These are phyloP conservation scores for Gallinago nigripennis DNA, from an alignment of 2,797 vertebrate genomes.

Conservation along the genomic window DNA sequence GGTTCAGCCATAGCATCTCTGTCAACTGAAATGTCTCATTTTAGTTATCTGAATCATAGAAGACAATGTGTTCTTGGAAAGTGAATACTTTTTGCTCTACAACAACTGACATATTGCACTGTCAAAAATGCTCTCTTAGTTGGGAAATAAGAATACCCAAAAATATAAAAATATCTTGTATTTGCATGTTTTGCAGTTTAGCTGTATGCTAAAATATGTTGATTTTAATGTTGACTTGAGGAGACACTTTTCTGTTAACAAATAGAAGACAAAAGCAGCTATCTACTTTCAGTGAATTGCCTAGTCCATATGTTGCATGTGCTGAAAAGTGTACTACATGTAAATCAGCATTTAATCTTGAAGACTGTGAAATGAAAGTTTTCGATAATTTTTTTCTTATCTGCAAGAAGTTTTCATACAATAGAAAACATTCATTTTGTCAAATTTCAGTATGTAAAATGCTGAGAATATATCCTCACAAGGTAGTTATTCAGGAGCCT, in stretches of 20 bases:
- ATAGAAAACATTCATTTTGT: background rate
- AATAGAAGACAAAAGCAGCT: background rate
- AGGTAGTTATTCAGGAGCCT: background rate
- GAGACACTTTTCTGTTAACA: background rate
- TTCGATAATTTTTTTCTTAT: background rate
- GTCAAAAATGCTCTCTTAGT: background rate
- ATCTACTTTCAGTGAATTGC: background rate
- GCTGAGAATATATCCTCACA: background rate
- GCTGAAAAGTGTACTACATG: fast-evolving
- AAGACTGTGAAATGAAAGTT: background rate
- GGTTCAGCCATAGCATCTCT: background rate
- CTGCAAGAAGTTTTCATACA: background rate
- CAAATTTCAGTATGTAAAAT: fast-evolving
- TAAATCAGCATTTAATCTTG: background rate
- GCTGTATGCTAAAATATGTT: background rate
- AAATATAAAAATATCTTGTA: background rate
- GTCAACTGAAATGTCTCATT: background rate
- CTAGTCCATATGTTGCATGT: fast-evolving
- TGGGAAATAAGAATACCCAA: background rate
- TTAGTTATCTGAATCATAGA: background rate
- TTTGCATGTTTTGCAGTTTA: background rate
- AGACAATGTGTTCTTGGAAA: background rate
- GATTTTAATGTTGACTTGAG: background rate
- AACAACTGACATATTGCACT: background rate
- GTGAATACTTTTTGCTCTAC: background rate